Percentiles rank a stretch among this genome's conserved stretches.
These are phyloP conservation scores for Anoplopoma fimbria DNA, from an alignment of 2,113 vertebrate genomes.

Conservation along the genomic window DNA sequence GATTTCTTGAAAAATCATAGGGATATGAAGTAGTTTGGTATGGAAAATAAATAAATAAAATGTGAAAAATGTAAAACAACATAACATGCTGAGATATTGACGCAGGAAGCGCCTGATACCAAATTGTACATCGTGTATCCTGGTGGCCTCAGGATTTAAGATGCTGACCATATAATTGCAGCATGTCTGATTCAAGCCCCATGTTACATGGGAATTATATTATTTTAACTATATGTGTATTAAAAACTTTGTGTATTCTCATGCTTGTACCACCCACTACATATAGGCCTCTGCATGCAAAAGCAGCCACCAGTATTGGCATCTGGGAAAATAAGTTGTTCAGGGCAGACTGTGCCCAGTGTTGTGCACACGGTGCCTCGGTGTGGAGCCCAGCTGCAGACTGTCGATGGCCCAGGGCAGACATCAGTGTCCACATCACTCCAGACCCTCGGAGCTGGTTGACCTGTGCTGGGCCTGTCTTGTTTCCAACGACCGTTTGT, in stretches of 20 bases:
- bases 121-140: neutral
- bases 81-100: neutral
- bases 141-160: neutral
- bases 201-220: neutral
- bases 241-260: neutral
- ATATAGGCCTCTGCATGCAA: neutral
- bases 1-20: neutral
- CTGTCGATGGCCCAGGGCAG: slow-evolving; percentile 65
- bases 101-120: neutral
- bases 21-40: neutral
- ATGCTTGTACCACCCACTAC: neutral
- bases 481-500: slow-evolving; percentile 82
- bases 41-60: neutral
- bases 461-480: slow-evolving; percentile 80
- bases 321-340: slow-evolving; percentile 37
- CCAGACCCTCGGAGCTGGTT: slow-evolving; percentile 74
- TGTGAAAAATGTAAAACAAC: neutral
- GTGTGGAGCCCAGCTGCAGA: slow-evolving; percentile 56
- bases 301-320: slow-evolving; percentile 1
- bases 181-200: neutral
- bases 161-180: neutral
- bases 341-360: slow-evolving; percentile 19
- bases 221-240: neutral
- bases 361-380: slow-evolving; percentile 25
- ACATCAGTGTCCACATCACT: slow-evolving; percentile 73